Base-by-base conservation (phyloP, 2,797 vertebrate species). In the Esox lucius region DNA sequence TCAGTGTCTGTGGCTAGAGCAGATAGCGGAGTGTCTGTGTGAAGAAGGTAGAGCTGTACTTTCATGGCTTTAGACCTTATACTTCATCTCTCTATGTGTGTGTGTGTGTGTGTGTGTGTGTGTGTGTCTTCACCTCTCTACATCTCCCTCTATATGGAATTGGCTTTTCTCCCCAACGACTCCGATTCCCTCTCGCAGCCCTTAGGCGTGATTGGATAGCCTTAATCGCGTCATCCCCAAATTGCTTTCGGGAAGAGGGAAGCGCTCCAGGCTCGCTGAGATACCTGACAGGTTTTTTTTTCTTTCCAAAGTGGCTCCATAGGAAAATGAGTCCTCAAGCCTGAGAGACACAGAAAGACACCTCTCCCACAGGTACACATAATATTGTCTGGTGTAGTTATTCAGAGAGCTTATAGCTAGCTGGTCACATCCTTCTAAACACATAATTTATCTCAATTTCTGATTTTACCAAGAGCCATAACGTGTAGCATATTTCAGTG, bases 121-220 rank as follows among this genome's bases (percentile, higher is more conserved):
- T 68, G 67, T 12, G 19, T 24, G 22, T 26, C n/a, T 26, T 35
- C 39, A 42, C 5, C n/a, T 48, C 35, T 69, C n/a, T 22, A 22
- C 42, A 42, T 48, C 35, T 48, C 9, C 42, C 11, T 69, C 35
- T 28, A 67, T 68, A n/a, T 68, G 39, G 62, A 65, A 33, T 65
- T 33, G 62, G 28, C 62, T 65, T 65, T 65, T 65, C 62, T 65
- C 62, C 62, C 62, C 62, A 33, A 65, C 28, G 16, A 65, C 62
- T 65, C 62, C 0, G 15, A 28, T 65, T 65, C 62, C 62, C 62
- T 65, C 22, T 70, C 46, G 24, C 68, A 24, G 24, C 49, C 68
- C 68, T 24, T 26, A 16, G 68, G 68, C 68, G 68, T 70, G 68
- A 70, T 70, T 70, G 68, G 68, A 72, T 72, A 72, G 19, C 33